A percentile compares a stretch with the other conserved stretches of the same genome.
Conservation (phyloP, 1,140 invertebrate genomes). For the Zaprionus ornatus region DNA sequence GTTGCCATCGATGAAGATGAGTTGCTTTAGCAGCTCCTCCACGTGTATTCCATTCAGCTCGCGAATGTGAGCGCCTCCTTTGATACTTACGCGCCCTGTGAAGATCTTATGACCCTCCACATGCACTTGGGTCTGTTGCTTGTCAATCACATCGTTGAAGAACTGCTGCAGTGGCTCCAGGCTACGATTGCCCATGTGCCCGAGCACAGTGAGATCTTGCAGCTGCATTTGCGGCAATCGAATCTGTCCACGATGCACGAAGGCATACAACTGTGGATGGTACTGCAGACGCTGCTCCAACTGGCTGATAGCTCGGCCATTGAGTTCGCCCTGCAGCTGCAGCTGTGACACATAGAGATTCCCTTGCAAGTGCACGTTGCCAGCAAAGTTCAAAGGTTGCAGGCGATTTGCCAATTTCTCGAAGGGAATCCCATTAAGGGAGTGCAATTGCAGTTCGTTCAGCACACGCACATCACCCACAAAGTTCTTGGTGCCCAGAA, state of each 20-base stretch:
- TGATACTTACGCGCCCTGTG: slow-evolving; percentile 62
- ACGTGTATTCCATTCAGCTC: slow-evolving; percentile 51
- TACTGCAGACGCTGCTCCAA: slow-evolving; percentile 46
- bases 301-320: slow-evolving; percentile 11
- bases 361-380: slow-evolving; percentile 52
- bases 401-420: slow-evolving; percentile 51
- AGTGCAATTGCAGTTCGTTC: slow-evolving; percentile 38
- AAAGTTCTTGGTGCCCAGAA: slow-evolving; percentile 70
- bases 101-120: slow-evolving; percentile 57
- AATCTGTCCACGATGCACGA: slow-evolving; percentile 49
- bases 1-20: slow-evolving; percentile 49
- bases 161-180: slow-evolving; percentile 42
- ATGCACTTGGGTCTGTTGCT: slow-evolving; percentile 11
- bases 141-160: slow-evolving; percentile 63
- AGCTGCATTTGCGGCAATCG: slow-evolving; percentile 27
- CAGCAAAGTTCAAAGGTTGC: slow-evolving; percentile 31
- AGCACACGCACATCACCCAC: slow-evolving; percentile 23
- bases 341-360: slow-evolving; percentile 47
- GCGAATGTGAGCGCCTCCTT: slow-evolving; percentile 42
- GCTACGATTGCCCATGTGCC: slow-evolving; percentile 54
- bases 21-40: slow-evolving; percentile 39
- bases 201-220: slow-evolving; percentile 53
- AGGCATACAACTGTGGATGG: slow-evolving; percentile 26
- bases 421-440: slow-evolving; percentile 67
- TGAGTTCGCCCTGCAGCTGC: slow-evolving; percentile 42